These are phyloP conservation scores for Balaenoptera acutorostrata DNA, from an alignment of 2,113 vertebrate genomes.

Conservation along the genomic window DNA sequence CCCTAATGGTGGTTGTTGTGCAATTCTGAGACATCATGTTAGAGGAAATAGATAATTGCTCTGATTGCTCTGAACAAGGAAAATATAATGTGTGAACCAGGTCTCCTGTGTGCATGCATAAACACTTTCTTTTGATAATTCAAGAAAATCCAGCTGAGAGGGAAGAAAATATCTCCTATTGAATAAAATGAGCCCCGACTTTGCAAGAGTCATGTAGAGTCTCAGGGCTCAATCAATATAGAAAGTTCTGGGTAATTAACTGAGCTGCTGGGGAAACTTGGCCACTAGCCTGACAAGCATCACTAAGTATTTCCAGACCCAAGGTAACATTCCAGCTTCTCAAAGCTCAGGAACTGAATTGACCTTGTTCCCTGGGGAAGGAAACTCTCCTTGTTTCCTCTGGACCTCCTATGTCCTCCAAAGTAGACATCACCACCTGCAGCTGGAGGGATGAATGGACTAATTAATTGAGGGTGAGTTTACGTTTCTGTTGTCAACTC, in stretches of 20 bases:
- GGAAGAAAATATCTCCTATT: not conserved
- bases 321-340: slow-evolving; percentile 48
- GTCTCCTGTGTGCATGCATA: not conserved
- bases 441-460: not conserved
- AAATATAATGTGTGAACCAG: not conserved
- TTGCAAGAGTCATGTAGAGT: not conserved
- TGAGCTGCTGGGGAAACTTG: slow-evolving; percentile 41
- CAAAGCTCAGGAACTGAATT: slow-evolving; percentile 18
- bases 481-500: not conserved
- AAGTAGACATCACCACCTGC: not conserved
- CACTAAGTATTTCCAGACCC: slow-evolving; percentile 48
- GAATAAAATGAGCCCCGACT: not conserved
- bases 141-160: slow-evolving; percentile 18
- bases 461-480: not conserved
- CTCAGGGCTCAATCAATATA: slow-evolving; percentile 12
- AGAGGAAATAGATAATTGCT: not conserved
- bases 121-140: not conserved
- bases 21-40: slow-evolving; percentile 22
- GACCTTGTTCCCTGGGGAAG: not conserved
- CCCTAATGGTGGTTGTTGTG: not conserved
- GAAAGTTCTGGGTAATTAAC: slow-evolving; percentile 43
- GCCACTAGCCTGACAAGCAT: slow-evolving; percentile 29
- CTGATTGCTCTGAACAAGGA: not conserved
- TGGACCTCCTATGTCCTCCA: not conserved
- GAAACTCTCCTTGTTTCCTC: not conserved